Base-by-base conservation (phyloP, 1,140 invertebrate species). In the Mactra quadrangularis region DNA sequence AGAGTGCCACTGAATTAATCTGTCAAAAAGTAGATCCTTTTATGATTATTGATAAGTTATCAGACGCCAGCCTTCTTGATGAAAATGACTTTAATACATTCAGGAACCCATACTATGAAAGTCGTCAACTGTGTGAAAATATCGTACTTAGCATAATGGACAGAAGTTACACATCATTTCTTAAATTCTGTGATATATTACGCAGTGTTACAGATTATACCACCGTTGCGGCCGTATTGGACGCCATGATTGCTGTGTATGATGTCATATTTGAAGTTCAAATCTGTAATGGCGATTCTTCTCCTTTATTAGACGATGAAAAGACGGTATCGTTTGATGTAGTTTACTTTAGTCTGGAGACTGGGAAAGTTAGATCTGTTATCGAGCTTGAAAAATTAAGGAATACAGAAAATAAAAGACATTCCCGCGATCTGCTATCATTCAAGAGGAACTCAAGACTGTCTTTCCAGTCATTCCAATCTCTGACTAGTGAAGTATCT, bases 271-370 rank as follows among this genome's bases (percentile, higher is more conserved):
- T 87, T 38, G 87, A 90, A 59, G 84, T 91, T 64, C 87, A 83
- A 6, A 71, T 62, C 33, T 59, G 62, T 9, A 68, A 59, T 11
- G 76, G 76, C n/a, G 84, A 88, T 55, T 57, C 57, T 0, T 70
- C 64, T 17, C 79, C 81, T 19, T 68, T 89, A 1, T 50, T 90
- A 11, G 88, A 88, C 3, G 89, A 91, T 31, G 90, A 91, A 71
- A 91, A 90, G 52, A 84, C 82, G 19, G 82, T 91, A 13, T 87
- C 84, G 11, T 91, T 90, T 75, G 90, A 91, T 22, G 84, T 91
- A 13, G 89, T 89, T 22, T 90, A 90, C 60, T 88, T 84, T 60
- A 86, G 89, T n/a, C 68, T 76, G n/a, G 86, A 90, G 38, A 86
- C 83, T 3, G 81, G 83, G 17, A 86, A 85, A 22, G 71, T 91